phyloP scores from a whole-genome alignment of 2,797 vertebrate genomes.

The Silurus aristotelis region DNA sequence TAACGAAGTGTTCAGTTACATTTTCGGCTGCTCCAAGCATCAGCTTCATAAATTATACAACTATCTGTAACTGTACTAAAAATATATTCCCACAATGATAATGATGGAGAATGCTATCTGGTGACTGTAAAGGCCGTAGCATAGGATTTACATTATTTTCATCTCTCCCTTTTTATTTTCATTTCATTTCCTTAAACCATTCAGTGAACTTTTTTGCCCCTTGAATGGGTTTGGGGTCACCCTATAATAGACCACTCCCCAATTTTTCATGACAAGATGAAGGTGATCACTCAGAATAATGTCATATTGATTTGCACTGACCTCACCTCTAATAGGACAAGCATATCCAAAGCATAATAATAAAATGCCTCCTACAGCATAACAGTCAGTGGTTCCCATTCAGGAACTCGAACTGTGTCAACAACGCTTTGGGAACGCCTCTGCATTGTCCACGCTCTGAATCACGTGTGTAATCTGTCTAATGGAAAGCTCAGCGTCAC shows the following conservation, averaged over 20 bases:
- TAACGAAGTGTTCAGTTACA: not conserved
- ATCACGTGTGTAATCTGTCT: no score
- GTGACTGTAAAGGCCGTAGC: not conserved
- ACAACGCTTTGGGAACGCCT: no score
- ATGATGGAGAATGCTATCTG: not conserved
- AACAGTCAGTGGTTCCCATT: not conserved
- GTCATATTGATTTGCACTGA: not conserved
- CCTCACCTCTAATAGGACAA: not conserved
- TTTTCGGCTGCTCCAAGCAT: not conserved
- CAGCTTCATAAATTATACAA: not conserved
- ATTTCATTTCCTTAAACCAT: not conserved
- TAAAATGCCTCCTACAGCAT: not conserved
- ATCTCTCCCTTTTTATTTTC: no score
- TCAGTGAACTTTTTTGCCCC: not conserved
- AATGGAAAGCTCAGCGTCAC: no score
- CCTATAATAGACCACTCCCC: conserved; percentile 5
- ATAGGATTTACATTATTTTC: not conserved
- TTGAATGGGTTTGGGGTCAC: not conserved
- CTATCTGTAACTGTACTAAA: not conserved
- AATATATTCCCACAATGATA: not conserved
- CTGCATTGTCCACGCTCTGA: no score
- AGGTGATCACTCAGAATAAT: not conserved
- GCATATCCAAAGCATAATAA: not conserved
- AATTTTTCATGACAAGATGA: not conserved
- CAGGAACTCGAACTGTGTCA: no score